A percentile compares a stretch with the other conserved stretches of the same genome.
phyloP scores from a whole-genome alignment of 23 tunicate genomes.

The Halocynthia roretzi region DNA sequence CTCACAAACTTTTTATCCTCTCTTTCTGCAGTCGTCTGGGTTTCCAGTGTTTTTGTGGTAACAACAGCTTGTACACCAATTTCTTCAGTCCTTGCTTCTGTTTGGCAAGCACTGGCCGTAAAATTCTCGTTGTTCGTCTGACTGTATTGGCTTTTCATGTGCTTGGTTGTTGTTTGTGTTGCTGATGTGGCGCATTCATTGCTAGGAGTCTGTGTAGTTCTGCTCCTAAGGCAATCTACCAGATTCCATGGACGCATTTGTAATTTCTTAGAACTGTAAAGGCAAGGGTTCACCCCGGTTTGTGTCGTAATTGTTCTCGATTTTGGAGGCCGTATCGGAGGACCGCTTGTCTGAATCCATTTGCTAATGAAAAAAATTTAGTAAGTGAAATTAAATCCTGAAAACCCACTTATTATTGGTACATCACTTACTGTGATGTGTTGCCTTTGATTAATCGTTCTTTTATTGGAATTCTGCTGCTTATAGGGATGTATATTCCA shows the following conservation, averaged over 20 bases:
- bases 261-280: not conserved
- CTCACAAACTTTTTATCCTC: constrained; percentile 20
- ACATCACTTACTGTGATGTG: not conserved
- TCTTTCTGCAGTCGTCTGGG: constrained; percentile 4
- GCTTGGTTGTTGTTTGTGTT: not conserved
- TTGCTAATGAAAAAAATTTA: not conserved
- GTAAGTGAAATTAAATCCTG: not conserved
- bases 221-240: not conserved
- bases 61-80: not conserved
- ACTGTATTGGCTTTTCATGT: not conserved
- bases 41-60: constrained; percentile 2
- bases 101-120: not conserved
- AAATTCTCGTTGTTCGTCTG: not conserved
- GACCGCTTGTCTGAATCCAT: constrained; percentile 1
- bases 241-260: constrained; percentile 27
- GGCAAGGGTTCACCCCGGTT: not conserved
- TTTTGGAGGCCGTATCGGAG: constrained; percentile 8
- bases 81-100: constrained; percentile 4
- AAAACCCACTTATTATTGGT: not conserved
- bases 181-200: not conserved
- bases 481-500: constrained; percentile 2
- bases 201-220: constrained; percentile 4
- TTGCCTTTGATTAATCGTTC: not conserved
- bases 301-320: not conserved
- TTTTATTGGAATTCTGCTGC: not conserved